Evolutionary conservation across 2,888 invertebrate genomes (phyloP).

Genomic region (Acanthosoma haemorrhoidale): DNA sequence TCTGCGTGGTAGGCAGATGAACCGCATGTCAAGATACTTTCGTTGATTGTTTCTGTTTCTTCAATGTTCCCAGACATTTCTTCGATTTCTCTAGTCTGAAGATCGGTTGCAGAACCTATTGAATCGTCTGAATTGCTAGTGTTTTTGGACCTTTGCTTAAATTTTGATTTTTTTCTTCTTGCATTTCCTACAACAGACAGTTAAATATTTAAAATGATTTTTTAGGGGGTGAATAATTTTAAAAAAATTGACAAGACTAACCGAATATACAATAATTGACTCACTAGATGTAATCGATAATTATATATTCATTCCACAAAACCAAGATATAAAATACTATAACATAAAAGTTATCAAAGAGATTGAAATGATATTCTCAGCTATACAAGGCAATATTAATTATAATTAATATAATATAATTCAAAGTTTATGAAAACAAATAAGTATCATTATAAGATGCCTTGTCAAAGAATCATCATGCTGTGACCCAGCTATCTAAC

Average conservation of each 20-base stretch:
- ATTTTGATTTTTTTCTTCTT: constrained; percentile 32
- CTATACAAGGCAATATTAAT: too few species aligned
- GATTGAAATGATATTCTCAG: too few species aligned
- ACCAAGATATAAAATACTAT: too few species aligned
- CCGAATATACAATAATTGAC: too few species aligned
- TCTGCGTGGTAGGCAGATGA: constrained; percentile 68
- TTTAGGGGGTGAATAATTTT: neutral
- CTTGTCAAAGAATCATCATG: too few species aligned
- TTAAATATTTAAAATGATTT: neutral
- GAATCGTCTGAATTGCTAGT: constrained; percentile 55
- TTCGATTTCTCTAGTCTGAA: constrained; percentile 53
- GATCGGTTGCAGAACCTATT: constrained; percentile 66
- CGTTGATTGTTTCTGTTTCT: constrained; percentile 55
- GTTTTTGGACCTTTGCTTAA: constrained; percentile 26
- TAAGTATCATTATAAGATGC: too few species aligned
- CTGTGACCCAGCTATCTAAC: too few species aligned
- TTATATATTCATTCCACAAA: too few species aligned
- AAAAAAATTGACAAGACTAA: neutral
- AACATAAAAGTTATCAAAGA: too few species aligned
- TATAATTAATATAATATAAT: too few species aligned
- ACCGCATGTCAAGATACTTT: constrained; percentile 60
- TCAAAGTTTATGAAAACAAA: too few species aligned
- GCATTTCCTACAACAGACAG: neutral
- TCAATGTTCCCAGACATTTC: constrained; percentile 50
- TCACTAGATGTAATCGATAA: too few species aligned